Base-by-base conservation (phyloP, 2,888 invertebrate species). In the Archips xylosteana region DNA sequence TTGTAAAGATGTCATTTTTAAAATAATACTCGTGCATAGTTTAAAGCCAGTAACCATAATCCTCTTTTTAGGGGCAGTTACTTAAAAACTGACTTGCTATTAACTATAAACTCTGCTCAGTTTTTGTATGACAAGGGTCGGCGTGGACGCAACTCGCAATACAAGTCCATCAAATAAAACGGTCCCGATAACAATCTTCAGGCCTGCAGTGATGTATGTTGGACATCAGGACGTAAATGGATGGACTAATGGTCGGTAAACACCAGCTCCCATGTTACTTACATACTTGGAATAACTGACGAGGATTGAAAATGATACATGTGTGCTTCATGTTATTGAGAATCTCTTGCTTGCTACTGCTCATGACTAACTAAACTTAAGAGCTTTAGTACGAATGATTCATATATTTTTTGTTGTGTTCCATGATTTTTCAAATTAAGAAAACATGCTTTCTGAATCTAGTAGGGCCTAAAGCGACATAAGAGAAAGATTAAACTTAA, bases 161-260 rank as follows among this genome's bases (percentile, higher is more conserved):
- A 68, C 65, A 74, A 70, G 70, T 54, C 65, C 70, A 74, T 74
- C 64, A 69, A 74, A 70, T 65, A 54, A 74, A 64, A 73, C 42
- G 64, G 64, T 39, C 59, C 13, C 51, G 70, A 70, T 74, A 74
- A 74, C 64, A 45, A 74, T 74, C 74, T 65, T n/a, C 49, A 45
- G 12, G 13, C 34, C 57, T 42, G 51, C 54, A 23, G 70, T 74
- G 70, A 65, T 74, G 54, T 65, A 74, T 65, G 74, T 73, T 45
- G 65, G 65, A 65, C 65, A 74, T 74, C 60, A 65, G 51, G 64
- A 64, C 59, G 60, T 64, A 73, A 69, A 63, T 47, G 63, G 63
- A 23, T 36, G 45, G 12, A 63, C 64, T 73, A 69, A 69, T 69
- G 69, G 64, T 64, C 60, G 34, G 60, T 73, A 64, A 59, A 73